Evolutionary conservation across 2,113 vertebrate genomes (phyloP).

Genomic region (Phaethon lepturus): DNA sequence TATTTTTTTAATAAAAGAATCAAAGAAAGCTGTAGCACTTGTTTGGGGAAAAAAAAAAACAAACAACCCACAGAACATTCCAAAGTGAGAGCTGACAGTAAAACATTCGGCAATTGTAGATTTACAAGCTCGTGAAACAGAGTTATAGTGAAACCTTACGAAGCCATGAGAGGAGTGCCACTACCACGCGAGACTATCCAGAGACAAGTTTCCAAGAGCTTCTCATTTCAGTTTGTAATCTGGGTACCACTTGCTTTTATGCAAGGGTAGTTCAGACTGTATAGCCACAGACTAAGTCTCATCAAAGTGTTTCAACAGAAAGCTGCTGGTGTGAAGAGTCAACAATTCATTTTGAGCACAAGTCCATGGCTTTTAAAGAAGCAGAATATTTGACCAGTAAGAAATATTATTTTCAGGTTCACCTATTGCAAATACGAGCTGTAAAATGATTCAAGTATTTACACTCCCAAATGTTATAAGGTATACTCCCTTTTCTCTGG

Average conservation of each 20-base stretch:
- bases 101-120: not conserved
- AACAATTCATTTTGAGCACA: not conserved
- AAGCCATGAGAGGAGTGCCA: not conserved
- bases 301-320: not conserved
- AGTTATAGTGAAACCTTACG: rapidly evolving
- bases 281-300: not conserved
- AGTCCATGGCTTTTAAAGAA: not conserved
- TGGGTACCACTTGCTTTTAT: not conserved
- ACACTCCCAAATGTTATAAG: not conserved
- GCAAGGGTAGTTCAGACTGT: not conserved
- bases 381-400: not conserved
- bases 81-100: not conserved
- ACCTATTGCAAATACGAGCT: not conserved
- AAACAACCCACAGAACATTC: not conserved
- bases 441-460: conserved; percentile 7
- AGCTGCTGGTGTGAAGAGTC: not conserved
- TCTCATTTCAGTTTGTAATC: not conserved
- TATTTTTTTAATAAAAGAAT: not conserved
- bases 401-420: not conserved
- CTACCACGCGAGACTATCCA: rapidly evolving
- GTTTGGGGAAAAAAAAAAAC: not conserved
- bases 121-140: not conserved
- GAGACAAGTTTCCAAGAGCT: not conserved
- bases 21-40: not conserved
- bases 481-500: not conserved